Conservation (phyloP, 2,888 invertebrate genomes). For the Mechanitis mazaeus region DNA sequence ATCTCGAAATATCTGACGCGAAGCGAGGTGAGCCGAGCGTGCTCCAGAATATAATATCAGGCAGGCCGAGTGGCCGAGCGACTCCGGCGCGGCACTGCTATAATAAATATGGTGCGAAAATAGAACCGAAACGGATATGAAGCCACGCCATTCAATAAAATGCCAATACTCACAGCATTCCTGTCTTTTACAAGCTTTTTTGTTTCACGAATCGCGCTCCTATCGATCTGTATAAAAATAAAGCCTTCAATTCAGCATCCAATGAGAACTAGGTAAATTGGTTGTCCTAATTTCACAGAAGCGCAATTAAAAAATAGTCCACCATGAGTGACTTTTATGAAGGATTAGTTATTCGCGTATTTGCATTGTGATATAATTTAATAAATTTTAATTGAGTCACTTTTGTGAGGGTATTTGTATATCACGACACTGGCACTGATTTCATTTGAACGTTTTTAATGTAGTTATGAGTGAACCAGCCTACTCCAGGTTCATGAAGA, state of each 20-base stretch:
- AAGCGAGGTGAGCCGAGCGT: constrained; percentile 68
- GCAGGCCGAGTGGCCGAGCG: constrained; percentile 64
- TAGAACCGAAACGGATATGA: constrained; percentile 61
- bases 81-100: constrained; percentile 35
- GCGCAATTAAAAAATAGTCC: constrained; percentile 21
- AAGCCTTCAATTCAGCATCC: constrained; percentile 35
- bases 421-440: background rate
- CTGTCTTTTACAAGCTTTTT: constrained; percentile 55
- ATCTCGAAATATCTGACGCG: constrained; percentile 75
- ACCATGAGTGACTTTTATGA: constrained; percentile 2
- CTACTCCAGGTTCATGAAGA: constrained; percentile 52
- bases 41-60: constrained; percentile 77
- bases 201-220: constrained; percentile 53
- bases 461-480: constrained; percentile 32
- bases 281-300: constrained; percentile 29
- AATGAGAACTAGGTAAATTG: constrained; percentile 40
- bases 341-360: too few species aligned
- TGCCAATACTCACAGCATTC: constrained; percentile 56
- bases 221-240: constrained; percentile 64
- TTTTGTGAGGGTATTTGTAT: too few species aligned
- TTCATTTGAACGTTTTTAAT: background rate
- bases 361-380: too few species aligned
- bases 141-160: constrained; percentile 64
- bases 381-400: too few species aligned
- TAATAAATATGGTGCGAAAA: constrained; percentile 71